Base-by-base conservation (phyloP, 2,113 vertebrate genomes). In the Phylloscopus trochiloides region DNA sequence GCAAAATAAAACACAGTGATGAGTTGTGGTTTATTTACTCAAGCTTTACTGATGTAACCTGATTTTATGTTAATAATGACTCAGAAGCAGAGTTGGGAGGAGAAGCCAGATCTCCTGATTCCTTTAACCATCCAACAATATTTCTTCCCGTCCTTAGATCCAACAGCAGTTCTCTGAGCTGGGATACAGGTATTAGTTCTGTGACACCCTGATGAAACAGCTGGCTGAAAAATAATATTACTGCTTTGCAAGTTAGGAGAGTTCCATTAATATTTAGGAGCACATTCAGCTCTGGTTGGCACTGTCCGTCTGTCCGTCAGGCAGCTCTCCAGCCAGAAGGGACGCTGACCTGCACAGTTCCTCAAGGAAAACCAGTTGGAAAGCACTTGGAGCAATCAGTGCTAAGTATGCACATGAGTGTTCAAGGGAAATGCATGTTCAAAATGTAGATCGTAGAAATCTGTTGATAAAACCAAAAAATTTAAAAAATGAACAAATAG, bases 21-120 rank as follows among this genome's bases (percentile, higher is more conserved):
- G 97, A 97, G 93, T 94, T 4, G 78, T 93, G 92, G 93, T 96
- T 96, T 97, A 97, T 97, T 96, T 97, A 95, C 90, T 93, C 90
- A 96, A 93, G 93, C 85, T 88, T 90, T 86, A 88, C 78, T 97
- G 97, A 96, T 97, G 96, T 91, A 97, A 96, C 94, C 92, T 96
- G 94, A 93, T 97, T 97, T 96, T 95, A 77, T 94, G 75, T 85
- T 97, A 94, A 93, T 95, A 96, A 95, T 96, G 90, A 96, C 86
- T 96, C 86, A 96, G 93, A 81, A 92, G 58, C 47, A 76, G 81
- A 95, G 80, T 9, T 89, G 91, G 86, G 88, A 95, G 94, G 84
- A 93, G 94, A 96, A 84, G 55, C n/a, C 92, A 93, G 90, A 94
- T 93, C 88, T 96, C 47, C 58, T 90, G 88, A 94, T 90, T 94